Evolutionary conservation across 92 coral and sea anemone genomes (phyloP).

Genomic region (Galaxea fascicularis): DNA sequence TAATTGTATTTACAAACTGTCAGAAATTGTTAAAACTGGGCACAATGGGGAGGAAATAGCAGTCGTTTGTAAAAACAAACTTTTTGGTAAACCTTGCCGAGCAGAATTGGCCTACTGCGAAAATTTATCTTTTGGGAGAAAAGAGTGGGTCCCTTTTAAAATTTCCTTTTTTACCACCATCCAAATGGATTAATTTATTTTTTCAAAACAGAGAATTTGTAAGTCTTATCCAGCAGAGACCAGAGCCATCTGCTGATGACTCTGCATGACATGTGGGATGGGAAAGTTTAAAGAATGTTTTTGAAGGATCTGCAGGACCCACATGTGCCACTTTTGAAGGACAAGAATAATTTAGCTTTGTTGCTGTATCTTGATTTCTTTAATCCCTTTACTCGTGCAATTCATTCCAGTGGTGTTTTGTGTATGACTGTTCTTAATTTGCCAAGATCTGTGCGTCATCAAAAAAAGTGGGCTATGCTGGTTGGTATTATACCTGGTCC

Average conservation of each 20-base stretch:
- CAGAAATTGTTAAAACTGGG: constrained; percentile 23
- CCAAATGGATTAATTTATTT: constrained; percentile 45
- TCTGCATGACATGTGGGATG: constrained; percentile 50
- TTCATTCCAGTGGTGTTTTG: constrained; percentile 38
- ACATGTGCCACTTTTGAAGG: constrained; percentile 15
- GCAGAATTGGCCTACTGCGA: constrained; percentile 33
- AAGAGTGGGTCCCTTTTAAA: constrained; percentile 30
- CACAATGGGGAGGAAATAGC: constrained; percentile 46
- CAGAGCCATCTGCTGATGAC: constrained; percentile 17
- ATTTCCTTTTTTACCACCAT: constrained; percentile 47
- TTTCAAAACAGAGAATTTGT: constrained; percentile 33
- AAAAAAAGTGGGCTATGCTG: constrained; percentile 53
- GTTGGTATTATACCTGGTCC: constrained; percentile 72
- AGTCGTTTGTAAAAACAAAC: constrained; percentile 22
- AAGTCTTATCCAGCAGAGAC: constrained; percentile 11
- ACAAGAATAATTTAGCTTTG: constrained; percentile 27
- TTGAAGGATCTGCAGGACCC: constrained; percentile 6
- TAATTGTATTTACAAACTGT: constrained; percentile 39
- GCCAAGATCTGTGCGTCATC: constrained; percentile 37
- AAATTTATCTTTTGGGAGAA: constrained; percentile 25
- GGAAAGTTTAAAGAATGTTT: constrained; percentile 33
- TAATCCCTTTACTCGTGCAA: constrained; percentile 30
- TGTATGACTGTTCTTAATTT: constrained; percentile 55
- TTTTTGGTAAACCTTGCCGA: constrained; percentile 25
- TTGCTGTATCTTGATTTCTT: constrained; percentile 56